Evolutionary conservation across 2,113 vertebrate genomes (phyloP).

Genomic region (Crotalus tigris): DNA sequence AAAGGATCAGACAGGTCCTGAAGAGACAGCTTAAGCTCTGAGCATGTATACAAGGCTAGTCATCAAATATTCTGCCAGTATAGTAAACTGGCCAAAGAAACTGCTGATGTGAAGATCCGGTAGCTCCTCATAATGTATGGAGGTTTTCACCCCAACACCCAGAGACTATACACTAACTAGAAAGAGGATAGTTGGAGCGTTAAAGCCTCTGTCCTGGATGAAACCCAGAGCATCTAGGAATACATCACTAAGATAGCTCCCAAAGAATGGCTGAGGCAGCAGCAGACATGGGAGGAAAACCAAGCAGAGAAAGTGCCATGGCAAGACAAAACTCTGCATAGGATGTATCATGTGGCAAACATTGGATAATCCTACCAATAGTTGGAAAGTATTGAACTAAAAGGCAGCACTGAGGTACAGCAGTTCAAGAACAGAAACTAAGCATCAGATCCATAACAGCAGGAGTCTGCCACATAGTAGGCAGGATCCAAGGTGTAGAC

Average conservation of each 20-base stretch:
- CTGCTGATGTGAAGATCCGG: background rate
- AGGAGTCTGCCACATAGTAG: background rate
- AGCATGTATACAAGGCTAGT: too few relatives aligned
- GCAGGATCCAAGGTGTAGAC: background rate
- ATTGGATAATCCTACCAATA: background rate
- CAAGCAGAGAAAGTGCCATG: background rate
- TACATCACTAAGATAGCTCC: background rate
- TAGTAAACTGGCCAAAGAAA: background rate
- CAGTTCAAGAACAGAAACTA: background rate
- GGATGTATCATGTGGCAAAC: background rate
- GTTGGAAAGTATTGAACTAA: background rate
- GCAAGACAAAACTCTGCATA: background rate
- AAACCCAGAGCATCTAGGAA: background rate
- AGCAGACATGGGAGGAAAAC: background rate
- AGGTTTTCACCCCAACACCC: background rate
- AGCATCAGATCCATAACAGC: background rate
- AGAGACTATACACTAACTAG: background rate
- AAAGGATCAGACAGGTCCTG: too few relatives aligned
- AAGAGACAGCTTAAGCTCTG: too few relatives aligned
- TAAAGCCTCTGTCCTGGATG: background rate
- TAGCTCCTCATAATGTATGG: background rate
- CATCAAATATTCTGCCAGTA: too few relatives aligned
- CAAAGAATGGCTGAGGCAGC: background rate
- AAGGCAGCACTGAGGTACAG: background rate
- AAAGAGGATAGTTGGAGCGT: background rate